Evolutionary conservation across 2,113 vertebrate species (phyloP).

Genomic region (Myanophis thanlyinensis): DNA sequence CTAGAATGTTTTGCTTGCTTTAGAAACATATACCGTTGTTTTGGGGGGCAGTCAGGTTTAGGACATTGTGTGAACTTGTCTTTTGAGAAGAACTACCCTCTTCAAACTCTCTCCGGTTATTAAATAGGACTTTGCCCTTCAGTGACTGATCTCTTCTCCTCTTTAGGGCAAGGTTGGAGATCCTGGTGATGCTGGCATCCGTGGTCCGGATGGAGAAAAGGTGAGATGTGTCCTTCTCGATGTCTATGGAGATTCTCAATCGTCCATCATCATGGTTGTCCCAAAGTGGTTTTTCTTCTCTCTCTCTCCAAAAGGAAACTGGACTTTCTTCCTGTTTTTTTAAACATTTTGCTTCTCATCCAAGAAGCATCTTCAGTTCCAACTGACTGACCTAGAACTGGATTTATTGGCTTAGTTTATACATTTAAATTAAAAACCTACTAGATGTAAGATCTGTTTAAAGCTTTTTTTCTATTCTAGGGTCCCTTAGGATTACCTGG

Average conservation of each 20-base stretch:
- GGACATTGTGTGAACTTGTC: background rate
- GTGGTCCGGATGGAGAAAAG: conserved; percentile 66
- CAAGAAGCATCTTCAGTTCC: too few relatives aligned
- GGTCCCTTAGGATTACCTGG: conserved; percentile 71
- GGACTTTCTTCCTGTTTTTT: too few relatives aligned
- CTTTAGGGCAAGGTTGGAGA: conserved; percentile 50
- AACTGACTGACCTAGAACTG: background rate
- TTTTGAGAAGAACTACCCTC: background rate
- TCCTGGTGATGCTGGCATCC: conserved; percentile 26
- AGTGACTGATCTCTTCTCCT: background rate
- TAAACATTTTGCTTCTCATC: too few relatives aligned
- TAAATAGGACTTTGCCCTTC: accelerated
- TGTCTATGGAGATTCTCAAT: background rate
- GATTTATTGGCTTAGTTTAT: background rate
- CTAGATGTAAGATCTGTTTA: background rate
- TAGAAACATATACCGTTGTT: background rate
- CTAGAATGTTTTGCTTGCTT: background rate
- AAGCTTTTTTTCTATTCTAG: conserved; percentile 49
- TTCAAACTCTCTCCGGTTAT: background rate
- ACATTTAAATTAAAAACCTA: background rate
- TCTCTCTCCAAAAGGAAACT: too few relatives aligned
- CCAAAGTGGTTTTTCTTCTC: too few relatives aligned
- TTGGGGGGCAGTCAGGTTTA: background rate
- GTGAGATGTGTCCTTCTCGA: background rate
- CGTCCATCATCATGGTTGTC: too few relatives aligned